Evolutionary conservation across 2,888 invertebrate species (phyloP), one percentile per base, ranked within the genome.

Genomic region (Perizoma flavofasciatum): DNA sequence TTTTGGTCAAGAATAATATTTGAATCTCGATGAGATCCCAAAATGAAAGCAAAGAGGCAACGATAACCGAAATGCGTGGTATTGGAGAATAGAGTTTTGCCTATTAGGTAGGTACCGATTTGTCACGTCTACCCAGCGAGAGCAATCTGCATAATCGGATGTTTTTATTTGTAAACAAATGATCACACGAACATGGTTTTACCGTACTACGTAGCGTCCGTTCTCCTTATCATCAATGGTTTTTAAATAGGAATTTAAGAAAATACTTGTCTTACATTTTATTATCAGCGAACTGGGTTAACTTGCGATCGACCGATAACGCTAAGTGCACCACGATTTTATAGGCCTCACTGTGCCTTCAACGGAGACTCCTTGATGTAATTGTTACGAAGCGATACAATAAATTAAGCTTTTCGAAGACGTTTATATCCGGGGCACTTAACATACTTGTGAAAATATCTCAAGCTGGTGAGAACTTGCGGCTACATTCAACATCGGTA

Each of bases 361-460:
- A 73, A 64, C 53, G 55, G 57, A 60, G 45, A 41, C 35, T 49
- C n/a, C 45, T 11, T 34, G 55, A 64, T 70, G 66, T 68, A 71
- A 72, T 75, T 74, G 70, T 75, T 71, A 71, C 65, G 52, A 50
- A 47, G 46, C 63, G 49, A 65, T 65, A 71, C 62, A 69, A 77
- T 77, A 76, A 75, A 80, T 75, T 73, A 44, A 67, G 63, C 70
- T 67, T 68, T 71, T 72, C 66, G 65, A 64, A 75, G 66, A 71
- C 67, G 61, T 61, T 73, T 63, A 69, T 63, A 70, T 75, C 74
- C 77, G 74, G 68, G 73, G 65, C 72, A 78, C 80, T 82, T 81
- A 81, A 78, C 78, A 81, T 72, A 76, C 75, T 78, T 79, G 75
- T 66, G 73, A 72, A 75, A 73, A 80, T 74, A 70, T 77, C 71